phyloP scores from a whole-genome alignment of 2,113 vertebrate genomes.

The Chrysochloris asiatica region DNA sequence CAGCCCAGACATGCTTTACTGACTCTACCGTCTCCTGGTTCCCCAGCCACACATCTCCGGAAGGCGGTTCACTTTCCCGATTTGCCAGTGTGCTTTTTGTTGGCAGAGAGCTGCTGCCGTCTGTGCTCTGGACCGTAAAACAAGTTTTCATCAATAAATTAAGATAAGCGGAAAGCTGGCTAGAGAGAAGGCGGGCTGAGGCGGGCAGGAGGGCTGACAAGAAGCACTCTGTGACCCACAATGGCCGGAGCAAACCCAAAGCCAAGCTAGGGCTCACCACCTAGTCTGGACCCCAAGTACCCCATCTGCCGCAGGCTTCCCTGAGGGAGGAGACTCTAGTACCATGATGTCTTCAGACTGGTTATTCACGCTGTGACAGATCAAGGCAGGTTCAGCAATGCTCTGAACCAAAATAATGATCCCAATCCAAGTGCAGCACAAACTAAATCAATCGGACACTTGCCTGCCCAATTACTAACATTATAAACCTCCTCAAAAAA shows the following conservation, averaged over 20 bases:
- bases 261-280: neutral
- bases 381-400: neutral
- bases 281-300: neutral
- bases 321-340: neutral
- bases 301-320: neutral
- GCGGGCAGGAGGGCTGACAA: neutral
- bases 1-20: neutral
- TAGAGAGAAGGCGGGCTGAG: slow-evolving; percentile 41
- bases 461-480: neutral
- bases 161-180: slow-evolving; percentile 78
- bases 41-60: slow-evolving; percentile 64
- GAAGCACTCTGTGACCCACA: slow-evolving; percentile 43
- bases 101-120: slow-evolving; percentile 71
- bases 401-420: neutral
- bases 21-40: neutral
- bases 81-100: slow-evolving; percentile 44
- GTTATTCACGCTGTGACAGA: neutral
- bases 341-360: accelerated
- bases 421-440: accelerated
- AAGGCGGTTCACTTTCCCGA: slow-evolving; percentile 64
- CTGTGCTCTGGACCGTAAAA: slow-evolving; percentile 75
- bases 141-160: slow-evolving; percentile 82
- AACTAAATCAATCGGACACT: neutral
- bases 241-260: neutral
- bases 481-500: neutral